Base-by-base conservation (phyloP, 2,888 invertebrate species). In the Coremacera marginata region DNA sequence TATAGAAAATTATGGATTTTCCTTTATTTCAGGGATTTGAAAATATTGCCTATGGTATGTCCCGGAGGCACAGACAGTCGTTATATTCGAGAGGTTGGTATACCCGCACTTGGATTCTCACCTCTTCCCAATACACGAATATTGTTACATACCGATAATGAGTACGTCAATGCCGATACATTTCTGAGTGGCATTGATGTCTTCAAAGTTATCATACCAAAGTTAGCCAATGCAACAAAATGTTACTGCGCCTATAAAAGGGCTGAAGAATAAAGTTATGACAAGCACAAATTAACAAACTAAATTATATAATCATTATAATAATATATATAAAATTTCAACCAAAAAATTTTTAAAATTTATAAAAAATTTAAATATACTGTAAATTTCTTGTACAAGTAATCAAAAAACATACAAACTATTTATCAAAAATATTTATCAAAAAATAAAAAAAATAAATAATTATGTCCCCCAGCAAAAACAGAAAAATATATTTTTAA, bases 1-100 rank as follows among this genome's bases (percentile, higher is more conserved):
- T 63, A 27, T 74, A 74, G 14, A 25, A 78, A 31, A 74, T 62
- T 27, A 19, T 55, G 62, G 34, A 31, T 34, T 62, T 80, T 79
- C 71, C 11, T 4, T 11, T 31, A 65, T 34, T 73, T 49, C 87
- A 95, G 95, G 88, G 92, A 91, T 8, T 88, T 96, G 8, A 92
- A 93, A 83, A 87, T 94, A 81, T 92, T 93, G 80, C 91, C 91
- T 71, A 92, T 94, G 84, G 94, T 96, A 72, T 98, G 97, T 87
- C 95, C 96, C 0, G 98, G 96, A 2, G 96, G 95, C 52, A 98
- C 98, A 0, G 98, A 98, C 86, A 95, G 95, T 85, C 92, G 97
- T 80, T 97, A 93, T 85, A 89, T 98, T 19, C 92, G 98, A 8
- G 85, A 94, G 92, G 86, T 92, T 60, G 96, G 96, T 25, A 92